phyloP scores from a whole-genome alignment of 2,797 vertebrate species.

The Hemibagrus guttatus region DNA sequence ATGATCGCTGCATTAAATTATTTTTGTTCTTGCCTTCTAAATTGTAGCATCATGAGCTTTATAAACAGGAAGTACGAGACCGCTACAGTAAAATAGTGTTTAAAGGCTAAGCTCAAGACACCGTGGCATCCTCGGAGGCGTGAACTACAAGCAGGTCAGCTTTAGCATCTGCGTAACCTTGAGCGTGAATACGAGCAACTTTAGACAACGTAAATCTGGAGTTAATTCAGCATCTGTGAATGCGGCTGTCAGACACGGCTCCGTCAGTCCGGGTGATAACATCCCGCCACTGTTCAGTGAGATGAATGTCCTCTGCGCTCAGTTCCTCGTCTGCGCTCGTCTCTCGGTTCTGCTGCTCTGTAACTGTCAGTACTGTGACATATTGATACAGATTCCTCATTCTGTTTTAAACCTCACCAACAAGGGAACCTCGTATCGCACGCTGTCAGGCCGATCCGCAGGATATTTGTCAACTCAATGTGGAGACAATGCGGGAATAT shows the following conservation, averaged over 20 bases:
- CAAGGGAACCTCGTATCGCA: conserved; percentile 33
- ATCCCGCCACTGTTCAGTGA: conserved; percentile 63
- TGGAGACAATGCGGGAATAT: conserved; percentile 8
- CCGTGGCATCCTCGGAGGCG: background rate
- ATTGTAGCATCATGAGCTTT: background rate
- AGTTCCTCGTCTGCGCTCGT: conserved; percentile 41
- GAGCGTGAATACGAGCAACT: background rate
- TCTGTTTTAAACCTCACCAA: conserved; percentile 31
- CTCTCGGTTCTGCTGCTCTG: conserved; percentile 11
- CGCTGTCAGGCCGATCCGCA: conserved; percentile 31
- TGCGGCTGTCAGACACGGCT: conserved; percentile 28
- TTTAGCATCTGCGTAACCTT: background rate
- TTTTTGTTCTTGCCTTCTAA: background rate
- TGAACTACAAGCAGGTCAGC: background rate
- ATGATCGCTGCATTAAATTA: background rate
- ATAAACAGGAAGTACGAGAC: background rate
- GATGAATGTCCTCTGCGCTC: conserved; percentile 50
- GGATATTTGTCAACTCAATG: conserved; percentile 21
- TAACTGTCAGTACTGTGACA: conserved; percentile 39
- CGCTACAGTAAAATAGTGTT: no score
- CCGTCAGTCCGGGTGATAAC: conserved; percentile 66
- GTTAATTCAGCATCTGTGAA: background rate
- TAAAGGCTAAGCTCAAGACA: no score
- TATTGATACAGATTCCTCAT: conserved; percentile 43
- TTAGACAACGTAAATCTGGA: background rate